Percentiles rank a stretch among this genome's conserved stretches.
These are phyloP conservation scores for Caenorhabditis afra DNA, from an alignment of 2,888 invertebrate genomes.

Conservation along the genomic window DNA sequence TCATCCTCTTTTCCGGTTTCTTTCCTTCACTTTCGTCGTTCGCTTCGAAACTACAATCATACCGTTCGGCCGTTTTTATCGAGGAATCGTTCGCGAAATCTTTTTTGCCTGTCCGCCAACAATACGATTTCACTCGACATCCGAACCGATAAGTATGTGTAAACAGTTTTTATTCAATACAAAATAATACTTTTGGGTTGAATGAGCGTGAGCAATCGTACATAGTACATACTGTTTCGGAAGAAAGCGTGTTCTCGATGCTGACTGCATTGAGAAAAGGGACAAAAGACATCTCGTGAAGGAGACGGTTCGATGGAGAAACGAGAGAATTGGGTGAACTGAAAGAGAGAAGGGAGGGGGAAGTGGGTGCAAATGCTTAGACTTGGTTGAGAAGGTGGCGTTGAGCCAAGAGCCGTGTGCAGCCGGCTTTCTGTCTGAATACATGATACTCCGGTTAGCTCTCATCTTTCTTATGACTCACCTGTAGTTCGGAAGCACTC, in stretches of 20 bases:
- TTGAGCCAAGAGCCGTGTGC: conserved; percentile 75
- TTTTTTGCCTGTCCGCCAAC: too few relatives aligned
- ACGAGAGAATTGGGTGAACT: conserved; percentile 18
- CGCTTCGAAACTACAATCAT: too few relatives aligned
- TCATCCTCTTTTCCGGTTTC: background rate
- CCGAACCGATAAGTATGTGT: too few relatives aligned
- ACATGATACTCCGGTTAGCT: background rate
- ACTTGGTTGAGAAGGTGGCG: conserved; percentile 70
- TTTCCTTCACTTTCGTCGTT: too few relatives aligned
- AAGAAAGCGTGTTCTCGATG: conserved; percentile 21
- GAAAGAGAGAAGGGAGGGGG: conserved; percentile 8
- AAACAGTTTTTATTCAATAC: conserved; percentile 8
- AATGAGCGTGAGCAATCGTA: conserved; percentile 61
- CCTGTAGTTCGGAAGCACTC: conserved; percentile 77
- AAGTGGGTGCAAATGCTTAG: conserved; percentile 5
- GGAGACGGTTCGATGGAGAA: conserved; percentile 9
- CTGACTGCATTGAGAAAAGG: conserved; percentile 43
- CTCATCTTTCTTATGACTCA: too few relatives aligned
- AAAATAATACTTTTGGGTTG: conserved; percentile 46
- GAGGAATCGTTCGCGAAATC: too few relatives aligned
- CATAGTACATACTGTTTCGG: conserved; percentile 64
- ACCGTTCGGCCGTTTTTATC: too few relatives aligned
- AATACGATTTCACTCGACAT: too few relatives aligned
- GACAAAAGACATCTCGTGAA: conserved; percentile 10
- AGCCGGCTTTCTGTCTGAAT: conserved; percentile 75